A percentile compares a stretch with the other conserved stretches of the same genome.
Conservation (phyloP, 2,113 vertebrate genomes). For the Dromiciops gliroides region DNA sequence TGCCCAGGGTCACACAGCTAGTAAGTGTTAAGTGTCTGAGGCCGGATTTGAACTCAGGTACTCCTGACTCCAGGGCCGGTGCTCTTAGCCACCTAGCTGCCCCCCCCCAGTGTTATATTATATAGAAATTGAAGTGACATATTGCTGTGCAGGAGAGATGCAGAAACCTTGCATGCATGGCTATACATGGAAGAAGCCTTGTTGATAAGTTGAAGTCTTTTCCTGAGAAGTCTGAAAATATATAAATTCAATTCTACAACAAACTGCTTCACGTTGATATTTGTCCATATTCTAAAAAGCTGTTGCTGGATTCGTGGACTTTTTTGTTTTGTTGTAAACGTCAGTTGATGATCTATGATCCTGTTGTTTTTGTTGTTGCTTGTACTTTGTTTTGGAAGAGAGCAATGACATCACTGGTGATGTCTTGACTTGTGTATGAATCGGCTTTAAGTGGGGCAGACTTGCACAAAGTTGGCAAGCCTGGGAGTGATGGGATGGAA, state of each 20-base stretch:
- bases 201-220: background rate
- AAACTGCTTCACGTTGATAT: background rate
- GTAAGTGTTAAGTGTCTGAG: too few species aligned
- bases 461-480: background rate
- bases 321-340: background rate
- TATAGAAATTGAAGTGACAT: background rate
- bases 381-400: background rate
- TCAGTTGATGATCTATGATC: background rate
- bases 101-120: background rate
- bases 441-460: background rate
- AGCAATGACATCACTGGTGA: background rate
- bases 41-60: too few species aligned
- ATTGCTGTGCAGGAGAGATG: rapidly evolving
- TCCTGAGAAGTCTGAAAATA: background rate
- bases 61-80: too few species aligned
- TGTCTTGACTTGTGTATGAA: background rate
- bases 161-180: background rate
- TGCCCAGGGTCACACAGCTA: too few species aligned
- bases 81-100: too few species aligned
- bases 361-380: background rate
- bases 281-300: background rate
- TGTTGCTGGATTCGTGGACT: background rate
- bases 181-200: background rate
- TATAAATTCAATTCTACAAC: background rate
- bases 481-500: background rate